These are phyloP conservation scores for Diprion similis DNA, from an alignment of 1,140 invertebrate species.

Conservation along the genomic window DNA sequence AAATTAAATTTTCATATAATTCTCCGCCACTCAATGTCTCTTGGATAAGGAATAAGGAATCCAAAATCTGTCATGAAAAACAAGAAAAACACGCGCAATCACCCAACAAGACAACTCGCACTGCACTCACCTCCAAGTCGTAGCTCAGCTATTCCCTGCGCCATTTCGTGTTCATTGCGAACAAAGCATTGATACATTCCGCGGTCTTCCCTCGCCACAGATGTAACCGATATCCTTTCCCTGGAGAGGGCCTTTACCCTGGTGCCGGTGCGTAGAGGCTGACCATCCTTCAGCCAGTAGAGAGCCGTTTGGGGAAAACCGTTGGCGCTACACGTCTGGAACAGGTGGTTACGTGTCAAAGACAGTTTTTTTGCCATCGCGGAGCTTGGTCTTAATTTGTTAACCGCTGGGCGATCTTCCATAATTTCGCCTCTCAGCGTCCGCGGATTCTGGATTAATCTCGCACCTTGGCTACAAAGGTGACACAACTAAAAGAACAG, in stretches of 20 bases:
- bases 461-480: no score
- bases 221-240: slow-evolving; percentile 68
- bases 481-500: no score
- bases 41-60: not conserved
- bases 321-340: slow-evolving; percentile 56
- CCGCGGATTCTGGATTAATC: no score
- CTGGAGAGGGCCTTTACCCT: slow-evolving; percentile 61
- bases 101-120: no score
- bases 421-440: no score
- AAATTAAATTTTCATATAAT: not conserved
- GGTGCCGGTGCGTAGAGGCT: slow-evolving; percentile 66
- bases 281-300: slow-evolving; percentile 69
- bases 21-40: not conserved
- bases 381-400: no score
- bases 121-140: slow-evolving; percentile 75
- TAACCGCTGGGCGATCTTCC: no score
- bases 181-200: slow-evolving; percentile 88
- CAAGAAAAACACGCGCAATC: not conserved
- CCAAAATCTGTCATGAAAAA: not conserved
- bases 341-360: slow-evolving; percentile 19
- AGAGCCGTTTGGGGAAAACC: slow-evolving; percentile 60
- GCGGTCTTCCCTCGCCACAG: slow-evolving; percentile 74
- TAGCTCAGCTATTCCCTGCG: slow-evolving; percentile 76
- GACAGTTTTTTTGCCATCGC: no score
- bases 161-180: slow-evolving; percentile 72